Conservation (phyloP, 2,888 invertebrate species). For the Formica aserva region DNA sequence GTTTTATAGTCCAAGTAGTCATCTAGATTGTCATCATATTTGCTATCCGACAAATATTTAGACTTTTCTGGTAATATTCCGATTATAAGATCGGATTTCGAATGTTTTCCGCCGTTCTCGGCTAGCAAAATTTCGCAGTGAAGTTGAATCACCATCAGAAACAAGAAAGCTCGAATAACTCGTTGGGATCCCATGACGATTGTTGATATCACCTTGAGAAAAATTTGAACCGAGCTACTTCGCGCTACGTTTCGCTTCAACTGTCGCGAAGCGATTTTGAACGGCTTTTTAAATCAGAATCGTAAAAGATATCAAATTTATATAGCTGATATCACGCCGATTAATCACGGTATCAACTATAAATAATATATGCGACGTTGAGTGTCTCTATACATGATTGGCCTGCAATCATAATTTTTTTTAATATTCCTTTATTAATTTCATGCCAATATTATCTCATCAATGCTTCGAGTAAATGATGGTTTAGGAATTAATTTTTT, state of each 20-base stretch:
- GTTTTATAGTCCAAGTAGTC: background rate
- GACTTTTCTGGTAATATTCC: background rate
- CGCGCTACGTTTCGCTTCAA: background rate
- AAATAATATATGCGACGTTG: background rate
- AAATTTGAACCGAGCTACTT: background rate
- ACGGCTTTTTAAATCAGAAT: conserved; percentile 10
- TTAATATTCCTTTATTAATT: conserved; percentile 21
- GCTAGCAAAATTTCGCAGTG: background rate
- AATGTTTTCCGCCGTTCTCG: background rate
- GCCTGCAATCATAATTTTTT: background rate
- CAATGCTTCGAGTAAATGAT: background rate
- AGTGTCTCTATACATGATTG: background rate
- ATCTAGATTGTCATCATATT: background rate
- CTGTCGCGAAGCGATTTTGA: background rate
- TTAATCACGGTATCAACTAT: background rate
- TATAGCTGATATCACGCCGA: background rate
- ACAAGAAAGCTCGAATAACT: background rate
- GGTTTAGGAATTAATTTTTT: background rate
- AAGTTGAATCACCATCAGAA: conserved; percentile 13
- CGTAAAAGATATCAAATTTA: conserved; percentile 10
- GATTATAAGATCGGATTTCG: background rate
- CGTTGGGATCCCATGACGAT: conserved; percentile 1
- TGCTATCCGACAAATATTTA: background rate
- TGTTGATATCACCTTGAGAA: background rate
- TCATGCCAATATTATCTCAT: conserved; percentile 9